Base-by-base conservation (phyloP, 23 tunicate genomes). In the Halocynthia aurantium region DNA sequence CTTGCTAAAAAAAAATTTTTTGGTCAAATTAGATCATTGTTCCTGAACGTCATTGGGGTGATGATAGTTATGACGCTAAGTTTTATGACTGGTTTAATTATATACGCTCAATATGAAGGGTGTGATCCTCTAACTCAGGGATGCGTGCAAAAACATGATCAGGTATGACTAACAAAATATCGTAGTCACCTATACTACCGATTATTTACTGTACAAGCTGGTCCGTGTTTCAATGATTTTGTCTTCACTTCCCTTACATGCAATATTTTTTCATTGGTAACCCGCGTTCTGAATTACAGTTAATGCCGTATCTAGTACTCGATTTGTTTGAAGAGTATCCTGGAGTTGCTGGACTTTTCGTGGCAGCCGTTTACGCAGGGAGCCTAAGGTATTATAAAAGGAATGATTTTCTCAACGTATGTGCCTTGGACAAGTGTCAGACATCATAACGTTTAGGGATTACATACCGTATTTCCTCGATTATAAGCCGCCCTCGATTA, bases 351-450 rank as follows among this genome's bases (percentile, higher is more conserved):
- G 97, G 97, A 0, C 50, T 91, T 13, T 71, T 84, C 69, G 64
- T 91, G 10, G 77, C 97, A 12, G 73, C 94, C 44, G 86, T 91
- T 7, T 91, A 81, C 70, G 78, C 97, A 7, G 97, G 97, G 31
- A 88, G 95, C 61, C 66, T 88, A 11, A 88, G 95, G 95, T 88
- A 80, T 50, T 10, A 11, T 15, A 53, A 65, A 40, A 8, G 31
- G 2, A 65, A 65, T 65, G 44, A 31, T 0, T 31, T 31, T 31
- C 44, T 31, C 44, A n/a, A n/a, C 4, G 2, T 31, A 31, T 31
- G 44, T 31, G 1, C 44, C 44, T 1, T 4, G 44, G 44, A 31
- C 1, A 31, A 31, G 44, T 31, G 44, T 31, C 4, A 31, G 44
- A 1, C 44, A 31, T 31, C 44, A 31, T 31, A 31, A 31, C 44